Evolutionary conservation across 2,113 vertebrate genomes (phyloP).

Genomic region (Phaetusa simplex): DNA sequence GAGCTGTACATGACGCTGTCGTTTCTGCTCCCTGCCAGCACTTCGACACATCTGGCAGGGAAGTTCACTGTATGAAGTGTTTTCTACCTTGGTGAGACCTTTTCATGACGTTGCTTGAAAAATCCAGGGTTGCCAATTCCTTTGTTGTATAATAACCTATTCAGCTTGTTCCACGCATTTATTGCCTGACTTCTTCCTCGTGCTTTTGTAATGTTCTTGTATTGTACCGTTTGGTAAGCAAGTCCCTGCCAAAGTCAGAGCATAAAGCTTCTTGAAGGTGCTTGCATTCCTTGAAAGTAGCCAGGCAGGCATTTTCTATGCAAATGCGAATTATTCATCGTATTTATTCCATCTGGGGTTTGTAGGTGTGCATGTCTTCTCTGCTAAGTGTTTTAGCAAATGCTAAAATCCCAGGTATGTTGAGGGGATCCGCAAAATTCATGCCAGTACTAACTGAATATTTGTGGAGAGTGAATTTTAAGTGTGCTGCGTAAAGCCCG

Average conservation of each 20-base stretch:
- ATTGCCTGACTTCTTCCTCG: neutral
- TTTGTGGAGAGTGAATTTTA: neutral
- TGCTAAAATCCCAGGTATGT: neutral
- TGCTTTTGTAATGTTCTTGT: neutral
- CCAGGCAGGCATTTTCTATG: neutral
- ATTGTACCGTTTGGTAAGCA: neutral
- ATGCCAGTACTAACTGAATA: neutral
- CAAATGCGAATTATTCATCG: neutral
- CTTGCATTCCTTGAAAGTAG: neutral
- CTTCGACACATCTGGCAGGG: constrained; percentile 70
- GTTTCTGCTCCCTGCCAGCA: constrained; percentile 62
- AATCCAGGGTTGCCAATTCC: neutral
- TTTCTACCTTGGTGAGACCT: neutral
- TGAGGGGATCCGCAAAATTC: neutral
- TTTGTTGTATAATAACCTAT: neutral
- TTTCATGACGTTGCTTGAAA: neutral
- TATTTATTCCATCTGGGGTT: neutral
- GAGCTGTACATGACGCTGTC: neutral
- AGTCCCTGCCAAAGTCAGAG: neutral
- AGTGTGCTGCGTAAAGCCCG: neutral
- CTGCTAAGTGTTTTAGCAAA: neutral
- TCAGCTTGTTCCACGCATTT: neutral
- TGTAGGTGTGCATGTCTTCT: neutral
- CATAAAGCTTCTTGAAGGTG: neutral
- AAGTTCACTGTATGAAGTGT: neutral